Evolutionary conservation across 2,797 vertebrate genomes (phyloP).

Genomic region (Cryptoprocta ferox): DNA sequence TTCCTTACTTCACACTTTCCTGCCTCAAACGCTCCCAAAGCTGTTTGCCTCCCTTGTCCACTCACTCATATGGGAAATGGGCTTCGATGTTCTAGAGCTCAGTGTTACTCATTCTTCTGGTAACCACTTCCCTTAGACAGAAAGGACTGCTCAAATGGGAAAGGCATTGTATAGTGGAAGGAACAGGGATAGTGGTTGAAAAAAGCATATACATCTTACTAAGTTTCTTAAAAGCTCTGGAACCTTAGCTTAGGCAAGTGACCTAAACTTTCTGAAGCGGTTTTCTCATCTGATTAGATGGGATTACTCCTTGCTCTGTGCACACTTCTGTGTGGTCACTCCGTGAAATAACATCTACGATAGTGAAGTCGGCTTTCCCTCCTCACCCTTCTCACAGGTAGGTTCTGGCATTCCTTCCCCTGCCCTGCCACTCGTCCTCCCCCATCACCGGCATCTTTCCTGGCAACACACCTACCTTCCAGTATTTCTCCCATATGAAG

Average conservation of each 20-base stretch:
- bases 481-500: not conserved
- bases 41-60: not conserved
- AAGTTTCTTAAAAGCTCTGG: not conserved
- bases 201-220: not conserved
- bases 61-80: too few species aligned
- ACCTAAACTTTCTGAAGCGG: not conserved
- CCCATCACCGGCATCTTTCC: not conserved
- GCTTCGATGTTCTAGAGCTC: not conserved
- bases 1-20: not conserved
- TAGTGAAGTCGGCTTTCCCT: not conserved
- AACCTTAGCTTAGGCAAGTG: not conserved
- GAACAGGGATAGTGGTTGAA: not conserved
- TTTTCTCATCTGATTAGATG: not conserved
- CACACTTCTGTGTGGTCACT: not conserved
- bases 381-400: not conserved
- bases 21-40: not conserved
- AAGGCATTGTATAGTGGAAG: not conserved
- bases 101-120: not conserved
- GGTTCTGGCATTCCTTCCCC: not conserved
- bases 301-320: not conserved
- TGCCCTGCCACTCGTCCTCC: not conserved
- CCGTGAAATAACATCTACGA: not conserved
- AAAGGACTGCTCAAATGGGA: not conserved
- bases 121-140: not conserved
- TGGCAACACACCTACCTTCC: not conserved